phyloP scores from a whole-genome alignment of 2,888 invertebrate species.

The Drosophila siamana region DNA sequence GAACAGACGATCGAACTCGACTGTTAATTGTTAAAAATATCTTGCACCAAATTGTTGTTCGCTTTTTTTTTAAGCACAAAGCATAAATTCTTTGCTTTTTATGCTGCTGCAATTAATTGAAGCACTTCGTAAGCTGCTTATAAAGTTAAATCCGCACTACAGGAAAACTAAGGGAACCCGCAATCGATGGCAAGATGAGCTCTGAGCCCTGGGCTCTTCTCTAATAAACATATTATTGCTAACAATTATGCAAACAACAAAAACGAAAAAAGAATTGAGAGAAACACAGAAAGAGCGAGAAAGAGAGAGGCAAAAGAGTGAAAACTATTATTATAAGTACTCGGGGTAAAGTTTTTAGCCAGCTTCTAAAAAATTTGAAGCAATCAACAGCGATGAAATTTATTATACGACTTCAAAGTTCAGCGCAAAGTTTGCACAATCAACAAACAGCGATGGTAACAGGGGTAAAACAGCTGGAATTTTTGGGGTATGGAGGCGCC shows the following conservation, averaged over 20 bases:
- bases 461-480: slow-evolving; percentile 1
- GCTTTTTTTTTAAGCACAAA: too few species aligned
- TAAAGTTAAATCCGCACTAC: slow-evolving; percentile 38
- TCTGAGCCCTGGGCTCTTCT: background rate
- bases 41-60: too few species aligned
- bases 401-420: slow-evolving; percentile 66
- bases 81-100: background rate
- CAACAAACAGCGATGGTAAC: slow-evolving; percentile 48
- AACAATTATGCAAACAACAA: slow-evolving; percentile 38
- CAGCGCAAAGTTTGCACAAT: slow-evolving; percentile 61
- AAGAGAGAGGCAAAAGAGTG: slow-evolving; percentile 2
- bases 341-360: slow-evolving; percentile 48
- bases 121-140: slow-evolving; percentile 34
- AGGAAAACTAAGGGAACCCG: background rate
- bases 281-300: background rate
- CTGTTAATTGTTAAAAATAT: too few species aligned
- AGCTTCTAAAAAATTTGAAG: slow-evolving; percentile 45
- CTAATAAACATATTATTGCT: slow-evolving; percentile 48
- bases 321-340: slow-evolving; percentile 48
- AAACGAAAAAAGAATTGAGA: background rate
- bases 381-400: slow-evolving; percentile 73
- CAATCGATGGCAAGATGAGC: slow-evolving; percentile 7
- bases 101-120: background rate
- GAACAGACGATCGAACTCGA: too few species aligned
- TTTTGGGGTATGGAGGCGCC: slow-evolving; percentile 11